A percentile compares a stretch with the other conserved stretches of the same genome.
These are phyloP conservation scores for Sinocyclocheilus rhinocerous DNA, from an alignment of 2,113 vertebrate genomes.

Conservation along the genomic window DNA sequence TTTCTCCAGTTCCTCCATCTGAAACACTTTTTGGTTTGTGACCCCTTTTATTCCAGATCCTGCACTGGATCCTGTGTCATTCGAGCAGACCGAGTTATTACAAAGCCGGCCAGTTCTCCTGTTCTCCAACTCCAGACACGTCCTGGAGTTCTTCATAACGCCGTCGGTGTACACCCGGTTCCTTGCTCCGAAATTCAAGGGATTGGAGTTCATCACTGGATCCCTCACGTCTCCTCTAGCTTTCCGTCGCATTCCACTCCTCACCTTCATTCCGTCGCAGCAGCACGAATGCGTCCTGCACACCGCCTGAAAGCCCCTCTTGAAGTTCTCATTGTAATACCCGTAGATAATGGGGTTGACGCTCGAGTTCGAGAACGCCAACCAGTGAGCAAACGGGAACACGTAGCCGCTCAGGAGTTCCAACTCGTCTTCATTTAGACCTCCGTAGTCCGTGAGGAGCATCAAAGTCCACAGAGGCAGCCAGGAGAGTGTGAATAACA, in stretches of 20 bases:
- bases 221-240: slow-evolving; percentile 54
- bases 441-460: slow-evolving; percentile 78
- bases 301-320: slow-evolving; percentile 75
- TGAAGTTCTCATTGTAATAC: slow-evolving; percentile 84
- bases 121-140: slow-evolving; percentile 51
- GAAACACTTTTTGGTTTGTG: slow-evolving; percentile 53
- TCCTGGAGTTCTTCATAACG: slow-evolving; percentile 40
- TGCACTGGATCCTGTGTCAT: slow-evolving; percentile 32
- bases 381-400: slow-evolving; percentile 82
- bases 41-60: slow-evolving; percentile 29
- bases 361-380: slow-evolving; percentile 82
- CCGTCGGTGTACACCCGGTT: slow-evolving; percentile 72
- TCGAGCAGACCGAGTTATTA: slow-evolving; percentile 50
- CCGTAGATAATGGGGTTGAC: slow-evolving; percentile 83
- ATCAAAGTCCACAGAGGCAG: slow-evolving; percentile 81
- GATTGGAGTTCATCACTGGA: slow-evolving; percentile 51
- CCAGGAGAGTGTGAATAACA: slow-evolving; percentile 83
- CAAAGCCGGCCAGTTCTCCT: slow-evolving; percentile 47
- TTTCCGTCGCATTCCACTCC: slow-evolving; percentile 41
- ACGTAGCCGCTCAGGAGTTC: slow-evolving; percentile 77
- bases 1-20: slow-evolving; percentile 53
- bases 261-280: slow-evolving; percentile 24
- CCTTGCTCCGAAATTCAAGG: slow-evolving; percentile 59
- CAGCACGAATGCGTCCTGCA: slow-evolving; percentile 65
- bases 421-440: slow-evolving; percentile 69